These are phyloP conservation scores for Oreochromis niloticus DNA, from an alignment of 2,113 vertebrate genomes.

Conservation along the genomic window DNA sequence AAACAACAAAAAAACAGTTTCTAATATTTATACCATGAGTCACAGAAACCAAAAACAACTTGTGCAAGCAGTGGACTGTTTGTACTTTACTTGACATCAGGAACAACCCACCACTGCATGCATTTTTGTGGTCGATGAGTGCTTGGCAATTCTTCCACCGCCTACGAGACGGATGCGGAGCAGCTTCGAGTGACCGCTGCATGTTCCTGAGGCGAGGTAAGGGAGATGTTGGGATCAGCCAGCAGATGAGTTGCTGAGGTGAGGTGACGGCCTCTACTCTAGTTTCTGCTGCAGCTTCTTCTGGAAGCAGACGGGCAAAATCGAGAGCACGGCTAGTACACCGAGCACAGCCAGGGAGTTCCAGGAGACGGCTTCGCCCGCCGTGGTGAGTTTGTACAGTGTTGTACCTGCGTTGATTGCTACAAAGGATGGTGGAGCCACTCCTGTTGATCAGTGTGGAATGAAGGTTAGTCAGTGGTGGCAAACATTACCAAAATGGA, in stretches of 20 bases:
- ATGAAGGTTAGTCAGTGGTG: neutral
- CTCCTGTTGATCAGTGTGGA: slow-evolving; percentile 71
- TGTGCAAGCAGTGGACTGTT: slow-evolving; percentile 18
- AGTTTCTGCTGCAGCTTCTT: slow-evolving; percentile 94
- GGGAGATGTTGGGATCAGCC: slow-evolving; percentile 16
- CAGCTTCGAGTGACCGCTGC: slow-evolving; percentile 16
- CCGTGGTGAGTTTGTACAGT: slow-evolving; percentile 94
- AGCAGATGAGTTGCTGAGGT: slow-evolving; percentile 20
- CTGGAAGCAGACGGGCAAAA: slow-evolving; percentile 91
- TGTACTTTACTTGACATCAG: neutral
- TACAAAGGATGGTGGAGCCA: slow-evolving; percentile 95
- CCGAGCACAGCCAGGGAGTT: slow-evolving; percentile 92
- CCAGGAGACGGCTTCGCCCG: slow-evolving; percentile 97
- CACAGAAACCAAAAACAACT: slow-evolving; percentile 4
- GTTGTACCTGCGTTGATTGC: slow-evolving; percentile 98
- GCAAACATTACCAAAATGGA: neutral
- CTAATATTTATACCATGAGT: slow-evolving; percentile 18
- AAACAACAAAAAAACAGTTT: neutral
- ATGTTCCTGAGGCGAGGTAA: slow-evolving; percentile 69
- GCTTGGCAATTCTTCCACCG: neutral
- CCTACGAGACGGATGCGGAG: neutral
- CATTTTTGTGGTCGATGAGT: slow-evolving; percentile 17
- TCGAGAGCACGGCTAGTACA: slow-evolving; percentile 87
- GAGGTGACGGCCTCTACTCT: slow-evolving; percentile 67
- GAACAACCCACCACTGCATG: slow-evolving; percentile 33